A percentile compares a stretch with the other conserved stretches of the same genome.
These are phyloP conservation scores for Fulmarus glacialis DNA, from an alignment of 2,113 vertebrate genomes.

Conservation along the genomic window DNA sequence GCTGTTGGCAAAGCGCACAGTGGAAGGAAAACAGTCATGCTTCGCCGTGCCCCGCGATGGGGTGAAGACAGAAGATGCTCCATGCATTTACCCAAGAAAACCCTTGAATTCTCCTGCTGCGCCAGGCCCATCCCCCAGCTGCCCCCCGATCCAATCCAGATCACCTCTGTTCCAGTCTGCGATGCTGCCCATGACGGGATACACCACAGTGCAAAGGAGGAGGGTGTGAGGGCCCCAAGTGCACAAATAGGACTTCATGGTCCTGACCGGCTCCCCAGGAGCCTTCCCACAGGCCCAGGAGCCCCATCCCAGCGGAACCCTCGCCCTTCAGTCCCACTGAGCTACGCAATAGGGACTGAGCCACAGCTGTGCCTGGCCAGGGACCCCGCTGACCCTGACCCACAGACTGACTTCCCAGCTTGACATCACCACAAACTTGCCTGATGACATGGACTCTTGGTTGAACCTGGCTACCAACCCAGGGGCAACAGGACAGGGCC, in stretches of 20 bases:
- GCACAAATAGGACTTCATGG: not conserved
- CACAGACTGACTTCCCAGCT: not conserved
- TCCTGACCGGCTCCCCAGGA: not conserved
- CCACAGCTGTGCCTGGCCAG: not conserved
- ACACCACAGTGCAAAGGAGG: not conserved
- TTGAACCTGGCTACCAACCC: not conserved
- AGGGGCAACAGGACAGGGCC: not conserved
- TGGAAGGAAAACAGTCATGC: not conserved
- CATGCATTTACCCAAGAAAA: not conserved
- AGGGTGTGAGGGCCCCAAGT: not conserved
- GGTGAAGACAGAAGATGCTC: not conserved
- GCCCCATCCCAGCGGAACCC: not conserved
- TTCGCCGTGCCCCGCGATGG: not conserved
- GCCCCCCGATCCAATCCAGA: not conserved
- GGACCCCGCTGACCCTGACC: not conserved
- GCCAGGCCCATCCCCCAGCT: not conserved
- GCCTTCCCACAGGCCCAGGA: not conserved
- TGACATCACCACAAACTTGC: not conserved
- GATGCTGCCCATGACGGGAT: not conserved
- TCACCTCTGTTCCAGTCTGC: not conserved
- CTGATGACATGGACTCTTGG: not conserved
- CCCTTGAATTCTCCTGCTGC: not conserved
- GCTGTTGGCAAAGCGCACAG: not conserved
- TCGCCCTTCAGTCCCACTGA: not conserved
- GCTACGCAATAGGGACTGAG: not conserved